Percentiles rank a stretch among this genome's conserved stretches.
Conservation (phyloP, 1,140 invertebrate species). For the Radopholus similis region DNA sequence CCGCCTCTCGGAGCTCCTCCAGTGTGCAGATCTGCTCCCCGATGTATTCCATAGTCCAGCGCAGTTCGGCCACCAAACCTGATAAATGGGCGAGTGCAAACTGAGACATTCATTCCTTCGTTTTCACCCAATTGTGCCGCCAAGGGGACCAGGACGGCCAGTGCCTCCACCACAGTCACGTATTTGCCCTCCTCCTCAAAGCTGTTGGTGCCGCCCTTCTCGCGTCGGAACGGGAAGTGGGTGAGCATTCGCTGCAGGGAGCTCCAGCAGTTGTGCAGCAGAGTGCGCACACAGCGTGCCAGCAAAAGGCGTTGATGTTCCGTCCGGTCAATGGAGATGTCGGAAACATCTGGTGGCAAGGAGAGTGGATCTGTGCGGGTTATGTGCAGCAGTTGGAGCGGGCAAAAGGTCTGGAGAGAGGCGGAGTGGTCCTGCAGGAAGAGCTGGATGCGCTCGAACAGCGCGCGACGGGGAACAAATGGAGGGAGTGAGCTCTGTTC, state of each 20-base stretch:
- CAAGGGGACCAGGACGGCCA: neutral
- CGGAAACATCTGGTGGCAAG: too few species aligned
- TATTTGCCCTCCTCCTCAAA: neutral
- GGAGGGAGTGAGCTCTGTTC: too few species aligned
- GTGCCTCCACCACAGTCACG: neutral
- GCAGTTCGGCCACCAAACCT: neutral
- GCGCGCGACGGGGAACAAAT: too few species aligned
- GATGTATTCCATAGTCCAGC: neutral
- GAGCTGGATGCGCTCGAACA: too few species aligned
- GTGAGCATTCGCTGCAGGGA: constrained; percentile 1
- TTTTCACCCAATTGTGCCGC: neutral
- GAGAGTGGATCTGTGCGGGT: too few species aligned
- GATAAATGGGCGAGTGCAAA: neutral
- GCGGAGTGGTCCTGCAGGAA: too few species aligned
- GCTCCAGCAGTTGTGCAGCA: constrained; percentile 5
- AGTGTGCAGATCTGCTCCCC: neutral
- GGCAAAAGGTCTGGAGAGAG: too few species aligned
- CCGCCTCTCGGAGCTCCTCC: constrained; percentile 1
- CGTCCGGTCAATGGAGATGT: too few species aligned
- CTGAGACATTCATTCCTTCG: neutral
- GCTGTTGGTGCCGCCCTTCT: neutral
- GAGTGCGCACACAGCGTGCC: neutral
- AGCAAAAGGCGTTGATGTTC: too few species aligned
- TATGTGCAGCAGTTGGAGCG: too few species aligned
- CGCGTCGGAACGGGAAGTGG: neutral